Conservation (phyloP, 1,140 invertebrate genomes). For the Trinorchestia longiramus region DNA sequence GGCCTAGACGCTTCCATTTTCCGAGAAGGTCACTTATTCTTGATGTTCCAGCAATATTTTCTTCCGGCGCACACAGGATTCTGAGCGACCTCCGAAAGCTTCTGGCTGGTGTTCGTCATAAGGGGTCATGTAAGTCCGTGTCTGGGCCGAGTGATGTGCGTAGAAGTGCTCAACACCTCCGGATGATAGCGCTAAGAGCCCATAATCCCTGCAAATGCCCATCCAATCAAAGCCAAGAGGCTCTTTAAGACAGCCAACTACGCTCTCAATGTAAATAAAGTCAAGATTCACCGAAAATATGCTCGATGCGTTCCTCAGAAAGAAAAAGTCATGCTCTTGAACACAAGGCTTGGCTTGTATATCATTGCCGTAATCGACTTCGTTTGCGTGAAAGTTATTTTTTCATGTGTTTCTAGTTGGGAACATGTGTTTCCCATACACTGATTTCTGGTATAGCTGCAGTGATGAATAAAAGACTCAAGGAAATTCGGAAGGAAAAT, state of each 20-base stretch:
- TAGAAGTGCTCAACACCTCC: conserved; percentile 21
- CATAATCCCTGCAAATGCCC: conserved; percentile 44
- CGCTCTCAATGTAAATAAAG: conserved; percentile 43
- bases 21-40: neutral
- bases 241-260: conserved; percentile 45
- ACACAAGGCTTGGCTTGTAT: neutral
- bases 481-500: neutral
- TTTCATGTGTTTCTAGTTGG: neutral
- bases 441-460: neutral
- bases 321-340: neutral
- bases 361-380: conserved; percentile 15
- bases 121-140: neutral
- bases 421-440: neutral
- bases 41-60: neutral
- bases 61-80: neutral
- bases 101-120: neutral
- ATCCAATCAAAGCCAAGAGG: conserved; percentile 45
- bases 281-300: neutral
- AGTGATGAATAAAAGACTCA: neutral
- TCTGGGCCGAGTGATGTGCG: neutral
- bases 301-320: neutral
- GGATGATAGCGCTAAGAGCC: conserved; percentile 27
- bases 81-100: neutral
- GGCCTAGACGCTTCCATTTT: neutral
- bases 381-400: neutral